A percentile compares a stretch with the other conserved stretches of the same genome.
Evolutionary conservation across 2,888 invertebrate species (phyloP).

Genomic region (Polymixis flavicincta): DNA sequence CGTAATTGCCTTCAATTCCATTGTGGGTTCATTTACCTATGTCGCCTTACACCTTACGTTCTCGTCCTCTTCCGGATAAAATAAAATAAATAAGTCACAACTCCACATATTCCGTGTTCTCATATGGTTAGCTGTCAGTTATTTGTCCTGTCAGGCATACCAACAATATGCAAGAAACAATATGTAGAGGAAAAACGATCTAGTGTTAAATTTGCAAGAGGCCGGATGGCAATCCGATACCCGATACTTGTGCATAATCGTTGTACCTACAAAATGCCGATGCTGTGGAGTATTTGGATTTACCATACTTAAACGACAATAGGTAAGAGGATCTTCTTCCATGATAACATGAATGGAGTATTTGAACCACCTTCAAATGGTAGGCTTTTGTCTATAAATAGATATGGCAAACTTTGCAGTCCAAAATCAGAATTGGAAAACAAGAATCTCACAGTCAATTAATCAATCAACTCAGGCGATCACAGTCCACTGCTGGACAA

Average conservation of each 20-base stretch:
- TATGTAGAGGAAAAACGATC: background rate
- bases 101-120: background rate
- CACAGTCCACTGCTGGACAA: too few species aligned
- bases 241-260: background rate
- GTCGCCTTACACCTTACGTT: background rate
- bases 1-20: background rate
- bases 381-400: too few species aligned
- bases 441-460: too few species aligned
- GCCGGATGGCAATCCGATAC: background rate
- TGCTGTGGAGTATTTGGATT: background rate
- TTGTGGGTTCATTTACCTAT: constrained; percentile 12
- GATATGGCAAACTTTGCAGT: too few species aligned
- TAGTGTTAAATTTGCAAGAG: background rate
- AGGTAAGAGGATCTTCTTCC: background rate
- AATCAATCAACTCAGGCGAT: too few species aligned
- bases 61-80: constrained; percentile 36
- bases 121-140: constrained; percentile 12
- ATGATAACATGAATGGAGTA: too few species aligned
- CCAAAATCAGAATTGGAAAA: too few species aligned
- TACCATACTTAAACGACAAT: background rate
- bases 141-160: background rate
- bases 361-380: too few species aligned
- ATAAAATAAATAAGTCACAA: constrained; percentile 2
- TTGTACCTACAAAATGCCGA: background rate
- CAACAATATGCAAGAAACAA: constrained; percentile 2